phyloP scores from a whole-genome alignment of 2,113 vertebrate species.

The Amazona guildingii region DNA sequence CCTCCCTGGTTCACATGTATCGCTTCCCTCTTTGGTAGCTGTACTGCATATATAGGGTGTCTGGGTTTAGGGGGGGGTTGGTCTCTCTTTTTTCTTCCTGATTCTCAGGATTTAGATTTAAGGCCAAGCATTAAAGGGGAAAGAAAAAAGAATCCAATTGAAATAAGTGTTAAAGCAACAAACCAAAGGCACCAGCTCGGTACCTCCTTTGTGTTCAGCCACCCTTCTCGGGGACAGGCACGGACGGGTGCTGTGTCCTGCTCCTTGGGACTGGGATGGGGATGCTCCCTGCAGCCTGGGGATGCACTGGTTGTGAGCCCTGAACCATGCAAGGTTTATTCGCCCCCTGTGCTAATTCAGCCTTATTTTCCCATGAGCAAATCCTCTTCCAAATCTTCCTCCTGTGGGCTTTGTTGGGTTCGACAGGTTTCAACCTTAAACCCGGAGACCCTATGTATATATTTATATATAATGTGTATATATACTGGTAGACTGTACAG shows the following conservation, averaged over 20 bases:
- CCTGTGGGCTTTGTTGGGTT: not conserved
- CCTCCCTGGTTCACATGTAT: not conserved
- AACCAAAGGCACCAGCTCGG: not conserved
- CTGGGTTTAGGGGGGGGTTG: conserved; percentile 25
- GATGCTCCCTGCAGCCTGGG: not conserved
- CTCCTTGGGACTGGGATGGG: not conserved
- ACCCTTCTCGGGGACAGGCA: not conserved
- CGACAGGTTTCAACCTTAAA: conserved; percentile 12
- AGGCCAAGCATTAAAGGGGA: not conserved
- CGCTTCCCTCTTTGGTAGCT: not conserved
- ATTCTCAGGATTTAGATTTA: conserved; percentile 19
- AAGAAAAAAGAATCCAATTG: not conserved
- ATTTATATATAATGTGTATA: conserved; percentile 65
- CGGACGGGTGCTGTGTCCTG: not conserved
- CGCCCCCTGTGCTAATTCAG: not conserved
- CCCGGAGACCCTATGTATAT: conserved; percentile 24
- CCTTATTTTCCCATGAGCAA: not conserved
- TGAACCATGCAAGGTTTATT: not conserved
- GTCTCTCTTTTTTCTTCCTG: not conserved
- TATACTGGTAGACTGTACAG: conserved; percentile 64
- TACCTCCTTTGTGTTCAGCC: not conserved
- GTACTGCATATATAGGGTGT: conserved; percentile 46
- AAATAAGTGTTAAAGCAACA: not conserved
- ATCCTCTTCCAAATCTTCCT: not conserved
- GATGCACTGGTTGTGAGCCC: not conserved